A percentile compares a stretch with the other conserved stretches of the same genome.
Evolutionary conservation across 2,888 invertebrate species (phyloP).

Genomic region (Caenorhabditis angaria): DNA sequence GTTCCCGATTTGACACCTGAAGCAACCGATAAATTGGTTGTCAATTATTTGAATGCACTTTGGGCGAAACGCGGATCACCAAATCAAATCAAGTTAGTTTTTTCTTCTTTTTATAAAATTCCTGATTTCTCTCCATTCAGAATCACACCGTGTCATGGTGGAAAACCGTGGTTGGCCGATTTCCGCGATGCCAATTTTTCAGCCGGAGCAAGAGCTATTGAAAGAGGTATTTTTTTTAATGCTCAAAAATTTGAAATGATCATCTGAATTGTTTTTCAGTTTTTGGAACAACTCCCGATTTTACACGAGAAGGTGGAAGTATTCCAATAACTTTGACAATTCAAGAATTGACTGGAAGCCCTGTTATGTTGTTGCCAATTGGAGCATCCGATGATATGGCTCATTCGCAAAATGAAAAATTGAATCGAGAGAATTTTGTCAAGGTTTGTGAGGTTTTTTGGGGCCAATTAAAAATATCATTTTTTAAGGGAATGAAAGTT

Average conservation of each 20-base stretch:
- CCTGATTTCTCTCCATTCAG: constrained; percentile 39
- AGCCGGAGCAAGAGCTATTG: constrained; percentile 79
- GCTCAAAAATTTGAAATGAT: not conserved
- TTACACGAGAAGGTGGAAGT: constrained; percentile 95
- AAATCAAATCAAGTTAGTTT: constrained; percentile 82
- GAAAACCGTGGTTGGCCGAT: constrained; percentile 91
- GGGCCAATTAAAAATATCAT: too few species aligned
- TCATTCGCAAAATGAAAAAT: constrained; percentile 97
- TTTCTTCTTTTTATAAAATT: not conserved
- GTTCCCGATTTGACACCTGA: constrained; percentile 85
- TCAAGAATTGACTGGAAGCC: constrained; percentile 78
- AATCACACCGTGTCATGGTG: constrained; percentile 79
- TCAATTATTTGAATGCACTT: constrained; percentile 81
- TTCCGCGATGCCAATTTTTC: constrained; percentile 89
- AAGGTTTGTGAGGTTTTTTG: too few species aligned
- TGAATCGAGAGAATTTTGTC: constrained; percentile 78
- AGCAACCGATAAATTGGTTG: constrained; percentile 81
- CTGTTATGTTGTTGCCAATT: constrained; percentile 91
- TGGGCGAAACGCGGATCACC: constrained; percentile 82
- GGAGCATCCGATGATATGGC: constrained; percentile 96
- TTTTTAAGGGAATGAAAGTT: constrained; percentile 61
- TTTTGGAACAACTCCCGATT: constrained; percentile 88
- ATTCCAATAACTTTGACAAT: constrained; percentile 95
- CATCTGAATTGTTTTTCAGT: constrained; percentile 76
- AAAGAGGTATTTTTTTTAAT: constrained; percentile 49